Base-by-base conservation (phyloP, 2,113 vertebrate genomes). In the Peromyscus californicus region DNA sequence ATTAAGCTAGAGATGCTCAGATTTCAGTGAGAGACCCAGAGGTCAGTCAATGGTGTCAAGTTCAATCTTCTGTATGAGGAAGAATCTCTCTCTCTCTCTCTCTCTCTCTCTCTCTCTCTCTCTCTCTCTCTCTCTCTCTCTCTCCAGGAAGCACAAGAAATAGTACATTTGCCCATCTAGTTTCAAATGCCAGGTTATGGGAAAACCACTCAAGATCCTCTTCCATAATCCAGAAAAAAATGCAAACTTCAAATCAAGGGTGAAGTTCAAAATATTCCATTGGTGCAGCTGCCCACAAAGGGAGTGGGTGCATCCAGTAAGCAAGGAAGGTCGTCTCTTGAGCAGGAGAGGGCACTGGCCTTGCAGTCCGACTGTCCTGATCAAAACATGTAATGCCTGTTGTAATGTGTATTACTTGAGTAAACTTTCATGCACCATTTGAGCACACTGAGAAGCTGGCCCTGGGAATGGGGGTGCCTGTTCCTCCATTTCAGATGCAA, bases 231-330 rank as follows among this genome's bases (percentile, higher is more conserved):
- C 65, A 84, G 10, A 31, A 90, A 87, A 13, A 48, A 42, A 16
- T 24, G 0, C 24, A 65, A 51, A 13, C 33, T 67, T 59, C 15
- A 29, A 9, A 19, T 17, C 0, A 16, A 92, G 11, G 13, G 59
- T 67, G 5, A 70, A 86, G 36, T 54, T 91, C 59, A 48, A 42
- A 29, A 19, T 13, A 10, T 0, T 6, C 36, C 22, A 1, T 7
- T 0, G 0, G 1, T 1, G 5, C 26, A 6, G 8, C 6, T n/a
- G 9, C 11, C 12, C 9, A 0, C 6, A 0, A n/a, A 51, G 51
- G 51, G 7, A 39, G 8, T 7, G 10, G 1, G 13, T 0, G 4
- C 0, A 3, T 3, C 24, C 80, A 83, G 0, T 21, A n/a, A 1
- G 22, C 1, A 26, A 4, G 6, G 0, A 31, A 3, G 42, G 21